phyloP scores from a whole-genome alignment of 2,113 vertebrate species.

The Elaphurus davidianus region DNA sequence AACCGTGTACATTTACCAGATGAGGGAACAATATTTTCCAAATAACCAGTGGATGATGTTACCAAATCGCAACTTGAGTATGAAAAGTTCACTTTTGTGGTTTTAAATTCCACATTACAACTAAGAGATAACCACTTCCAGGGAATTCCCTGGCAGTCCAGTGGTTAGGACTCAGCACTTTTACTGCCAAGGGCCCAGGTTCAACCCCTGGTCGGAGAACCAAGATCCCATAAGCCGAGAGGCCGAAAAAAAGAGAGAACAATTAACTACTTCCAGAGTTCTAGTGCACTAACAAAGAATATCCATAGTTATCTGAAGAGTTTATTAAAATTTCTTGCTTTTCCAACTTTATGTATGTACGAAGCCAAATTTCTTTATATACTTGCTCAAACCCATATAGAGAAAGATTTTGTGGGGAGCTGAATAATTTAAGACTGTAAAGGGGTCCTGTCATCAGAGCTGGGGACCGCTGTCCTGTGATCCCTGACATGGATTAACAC shows the following conservation, averaged over 20 bases:
- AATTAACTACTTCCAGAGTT: neutral
- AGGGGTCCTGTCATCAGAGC: neutral
- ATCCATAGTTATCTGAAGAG: neutral
- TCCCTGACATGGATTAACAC: neutral
- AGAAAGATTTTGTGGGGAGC: neutral
- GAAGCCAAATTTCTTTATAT: neutral
- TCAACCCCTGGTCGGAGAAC: neutral
- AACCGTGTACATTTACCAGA: neutral
- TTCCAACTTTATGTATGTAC: neutral
- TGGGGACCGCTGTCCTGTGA: neutral
- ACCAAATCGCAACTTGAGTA: neutral
- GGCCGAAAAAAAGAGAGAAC: neutral
- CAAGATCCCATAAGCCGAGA: neutral
- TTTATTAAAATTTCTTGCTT: neutral
- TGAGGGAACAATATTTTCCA: neutral
- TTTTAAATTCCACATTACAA: neutral
- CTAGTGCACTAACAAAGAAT: neutral
- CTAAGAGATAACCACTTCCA: neutral
- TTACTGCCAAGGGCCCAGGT: neutral
- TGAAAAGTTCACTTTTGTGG: neutral
- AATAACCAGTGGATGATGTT: neutral
- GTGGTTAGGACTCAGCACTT: neutral
- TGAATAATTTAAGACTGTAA: neutral
- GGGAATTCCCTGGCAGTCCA: neutral
- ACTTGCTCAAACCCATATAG: neutral